Percentiles rank a stretch among this genome's conserved stretches.
phyloP scores from a whole-genome alignment of 2,888 invertebrate genomes.

The Mechanitis messenoides region DNA sequence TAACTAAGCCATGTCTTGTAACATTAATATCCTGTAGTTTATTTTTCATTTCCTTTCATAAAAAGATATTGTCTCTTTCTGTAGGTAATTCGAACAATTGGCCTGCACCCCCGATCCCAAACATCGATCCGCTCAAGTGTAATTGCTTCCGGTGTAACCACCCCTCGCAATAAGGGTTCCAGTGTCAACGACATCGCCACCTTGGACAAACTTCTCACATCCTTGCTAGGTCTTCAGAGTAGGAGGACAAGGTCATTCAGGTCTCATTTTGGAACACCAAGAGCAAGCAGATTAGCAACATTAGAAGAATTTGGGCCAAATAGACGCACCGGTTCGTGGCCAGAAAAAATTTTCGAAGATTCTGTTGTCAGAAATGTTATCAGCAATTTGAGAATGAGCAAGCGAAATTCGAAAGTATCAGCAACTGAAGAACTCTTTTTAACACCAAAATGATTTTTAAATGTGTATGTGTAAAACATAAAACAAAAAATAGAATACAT shows the following conservation, averaged over 20 bases:
- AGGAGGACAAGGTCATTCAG: conserved; percentile 47
- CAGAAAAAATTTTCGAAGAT: conserved; percentile 64
- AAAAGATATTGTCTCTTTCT: not conserved
- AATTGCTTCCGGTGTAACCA: conserved; percentile 48
- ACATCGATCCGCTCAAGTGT: conserved; percentile 51
- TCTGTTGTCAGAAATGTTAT: conserved; percentile 62
- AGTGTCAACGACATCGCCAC: conserved; percentile 78
- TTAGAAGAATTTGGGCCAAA: conserved; percentile 42
- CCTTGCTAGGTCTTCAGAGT: conserved; percentile 72
- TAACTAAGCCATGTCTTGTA: no score
- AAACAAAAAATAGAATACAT: conserved; percentile 2
- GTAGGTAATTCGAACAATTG: conserved; percentile 32
- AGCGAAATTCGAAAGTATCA: conserved; percentile 40
- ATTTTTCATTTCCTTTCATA: not conserved
- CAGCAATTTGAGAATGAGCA: conserved; percentile 53
- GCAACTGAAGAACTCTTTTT: conserved; percentile 59
- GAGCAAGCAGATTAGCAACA: conserved; percentile 51
- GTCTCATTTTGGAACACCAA: conserved; percentile 59
- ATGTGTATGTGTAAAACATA: conserved; percentile 9
- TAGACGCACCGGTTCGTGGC: conserved; percentile 60
- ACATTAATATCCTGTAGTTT: no score
- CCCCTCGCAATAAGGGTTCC: conserved; percentile 49
- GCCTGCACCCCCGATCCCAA: conserved; percentile 51
- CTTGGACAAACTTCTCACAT: conserved; percentile 79
- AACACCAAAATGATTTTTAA: conserved; percentile 51